Evolutionary conservation across 2,888 invertebrate genomes (phyloP).

Genomic region (Lycaena phlaeas): DNA sequence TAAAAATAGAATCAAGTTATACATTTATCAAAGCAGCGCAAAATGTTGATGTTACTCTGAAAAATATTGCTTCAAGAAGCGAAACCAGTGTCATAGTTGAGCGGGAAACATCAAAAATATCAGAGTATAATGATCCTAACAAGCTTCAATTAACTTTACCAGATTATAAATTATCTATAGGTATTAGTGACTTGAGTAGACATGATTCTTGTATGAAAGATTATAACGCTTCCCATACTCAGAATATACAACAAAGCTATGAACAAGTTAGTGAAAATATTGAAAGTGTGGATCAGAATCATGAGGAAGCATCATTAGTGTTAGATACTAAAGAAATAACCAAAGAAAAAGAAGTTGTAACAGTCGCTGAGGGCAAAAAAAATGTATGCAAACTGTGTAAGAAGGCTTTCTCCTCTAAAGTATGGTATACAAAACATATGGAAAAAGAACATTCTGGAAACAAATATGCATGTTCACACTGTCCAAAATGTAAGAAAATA

Average conservation of each 20-base stretch:
- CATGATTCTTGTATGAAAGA: constrained; percentile 15
- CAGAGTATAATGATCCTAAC: constrained; percentile 18
- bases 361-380: constrained; percentile 22
- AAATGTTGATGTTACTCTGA: constrained; percentile 43
- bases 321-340: constrained; percentile 12
- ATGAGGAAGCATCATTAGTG: not conserved
- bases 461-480: constrained; percentile 39
- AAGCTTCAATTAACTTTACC: constrained; percentile 35
- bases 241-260: not conserved
- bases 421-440: constrained; percentile 53
- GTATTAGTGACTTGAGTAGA: constrained; percentile 25
- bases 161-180: constrained; percentile 41
- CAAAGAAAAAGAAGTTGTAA: constrained; percentile 13
- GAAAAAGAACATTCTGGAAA: constrained; percentile 42
- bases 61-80: constrained; percentile 40
- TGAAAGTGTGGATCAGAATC: constrained; percentile 8
- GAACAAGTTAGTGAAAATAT: not conserved
- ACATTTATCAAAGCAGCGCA: constrained; percentile 58
- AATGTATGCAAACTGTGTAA: constrained; percentile 40
- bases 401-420: constrained; percentile 43
- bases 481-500: constrained; percentile 42
- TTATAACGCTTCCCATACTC: constrained; percentile 9
- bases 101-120: constrained; percentile 27
- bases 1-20: constrained; percentile 61
- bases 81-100: constrained; percentile 43